phyloP scores from a whole-genome alignment of 2,113 vertebrate genomes.

The Onychostruthus taczanowskii region DNA sequence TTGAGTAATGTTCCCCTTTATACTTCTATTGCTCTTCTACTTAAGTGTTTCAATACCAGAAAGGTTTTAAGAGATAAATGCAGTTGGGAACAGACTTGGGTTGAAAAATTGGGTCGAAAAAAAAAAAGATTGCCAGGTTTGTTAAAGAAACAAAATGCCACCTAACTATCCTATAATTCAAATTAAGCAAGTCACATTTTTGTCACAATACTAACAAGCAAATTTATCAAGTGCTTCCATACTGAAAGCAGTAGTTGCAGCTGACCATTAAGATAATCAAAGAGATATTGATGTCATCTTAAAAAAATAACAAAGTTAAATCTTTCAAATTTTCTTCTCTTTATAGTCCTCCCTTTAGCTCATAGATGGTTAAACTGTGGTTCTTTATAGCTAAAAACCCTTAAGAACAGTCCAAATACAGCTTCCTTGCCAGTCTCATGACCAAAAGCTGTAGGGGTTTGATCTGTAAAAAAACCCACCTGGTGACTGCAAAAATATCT shows the following conservation, averaged over 20 bases:
- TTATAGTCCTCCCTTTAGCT: background rate
- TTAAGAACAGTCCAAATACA: background rate
- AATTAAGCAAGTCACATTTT: background rate
- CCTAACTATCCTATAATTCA: background rate
- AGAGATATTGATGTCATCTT: background rate
- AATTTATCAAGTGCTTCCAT: background rate
- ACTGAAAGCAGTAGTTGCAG: background rate
- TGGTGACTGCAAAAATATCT: background rate
- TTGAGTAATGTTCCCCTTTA: background rate
- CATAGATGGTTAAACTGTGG: background rate
- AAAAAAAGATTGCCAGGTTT: background rate
- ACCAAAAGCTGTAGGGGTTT: background rate
- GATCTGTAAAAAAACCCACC: background rate
- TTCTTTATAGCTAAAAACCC: background rate
- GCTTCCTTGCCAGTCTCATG: background rate
- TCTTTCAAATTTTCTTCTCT: background rate
- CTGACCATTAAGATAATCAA: background rate
- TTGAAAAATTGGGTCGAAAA: no score
- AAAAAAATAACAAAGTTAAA: background rate
- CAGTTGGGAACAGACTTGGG: background rate
- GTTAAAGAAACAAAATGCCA: background rate
- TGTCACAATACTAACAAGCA: background rate
- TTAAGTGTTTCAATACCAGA: background rate
- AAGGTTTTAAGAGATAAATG: background rate
- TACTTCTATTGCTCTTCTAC: background rate